Evolutionary conservation across 2,888 invertebrate species (phyloP).

Genomic region (Sminthurinus aureus): DNA sequence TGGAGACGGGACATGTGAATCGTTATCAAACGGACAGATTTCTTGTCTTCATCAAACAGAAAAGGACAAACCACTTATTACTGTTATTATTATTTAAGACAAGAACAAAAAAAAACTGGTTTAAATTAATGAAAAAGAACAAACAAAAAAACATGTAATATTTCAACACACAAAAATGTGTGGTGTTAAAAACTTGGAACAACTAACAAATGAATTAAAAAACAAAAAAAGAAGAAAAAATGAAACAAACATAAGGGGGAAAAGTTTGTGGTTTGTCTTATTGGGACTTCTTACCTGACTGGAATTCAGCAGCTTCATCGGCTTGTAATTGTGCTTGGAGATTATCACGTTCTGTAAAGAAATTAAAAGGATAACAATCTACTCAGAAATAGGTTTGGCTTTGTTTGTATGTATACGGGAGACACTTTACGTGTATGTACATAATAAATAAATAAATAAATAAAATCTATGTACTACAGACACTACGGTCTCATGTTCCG

Average conservation of each 20-base stretch:
- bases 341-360: constrained; percentile 55
- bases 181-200: neutral
- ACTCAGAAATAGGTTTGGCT: constrained; percentile 4
- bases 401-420: no score
- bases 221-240: neutral
- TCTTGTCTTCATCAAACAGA: no score
- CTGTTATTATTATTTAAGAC: no score
- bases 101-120: no score
- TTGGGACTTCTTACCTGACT: constrained; percentile 52
- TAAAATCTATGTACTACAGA: neutral
- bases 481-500: neutral
- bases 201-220: neutral
- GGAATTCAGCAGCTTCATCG: constrained; percentile 44
- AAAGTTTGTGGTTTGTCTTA: neutral
- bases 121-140: no score
- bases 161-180: neutral
- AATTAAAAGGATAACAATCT: constrained; percentile 20
- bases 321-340: constrained; percentile 54
- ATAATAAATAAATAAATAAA: no score
- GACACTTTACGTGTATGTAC: neutral
- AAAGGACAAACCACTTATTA: no score
- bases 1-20: no score
- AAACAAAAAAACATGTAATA: no score
- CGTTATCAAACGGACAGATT: no score
- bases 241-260: neutral